Evolutionary conservation across 2,888 invertebrate genomes (phyloP).

Genomic region (Ormyrus thymus): DNA sequence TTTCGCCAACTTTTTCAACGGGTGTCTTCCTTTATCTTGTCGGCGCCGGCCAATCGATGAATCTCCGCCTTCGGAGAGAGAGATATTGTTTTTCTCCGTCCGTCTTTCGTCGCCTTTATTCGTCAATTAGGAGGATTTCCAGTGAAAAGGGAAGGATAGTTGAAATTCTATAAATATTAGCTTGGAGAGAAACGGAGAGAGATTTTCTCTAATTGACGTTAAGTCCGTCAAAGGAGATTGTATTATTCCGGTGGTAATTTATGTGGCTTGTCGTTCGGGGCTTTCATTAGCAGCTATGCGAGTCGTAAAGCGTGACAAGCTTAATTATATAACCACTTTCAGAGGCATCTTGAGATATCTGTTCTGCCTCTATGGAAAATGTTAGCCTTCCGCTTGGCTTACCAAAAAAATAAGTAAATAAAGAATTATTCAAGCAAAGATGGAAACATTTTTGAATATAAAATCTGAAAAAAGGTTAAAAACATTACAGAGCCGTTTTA

Average conservation of each 20-base stretch:
- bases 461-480: too few species aligned
- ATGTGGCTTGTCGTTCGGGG: constrained; percentile 1
- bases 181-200: background rate
- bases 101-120: background rate
- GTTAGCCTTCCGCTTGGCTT: too few species aligned
- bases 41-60: constrained; percentile 21
- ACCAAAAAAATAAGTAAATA: too few species aligned
- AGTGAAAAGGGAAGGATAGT: background rate
- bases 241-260: constrained; percentile 12
- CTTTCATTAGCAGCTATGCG: background rate
- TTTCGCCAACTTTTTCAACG: background rate
- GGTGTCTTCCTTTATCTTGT: background rate
- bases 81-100: constrained; percentile 11
- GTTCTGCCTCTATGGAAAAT: too few species aligned
- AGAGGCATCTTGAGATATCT: too few species aligned
- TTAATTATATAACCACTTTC: too few species aligned
- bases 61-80: background rate
- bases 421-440: too few species aligned
- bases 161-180: constrained; percentile 25
- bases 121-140: constrained; percentile 23
- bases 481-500: too few species aligned
- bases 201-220: constrained; percentile 9
- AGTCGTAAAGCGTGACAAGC: background rate
- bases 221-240: constrained; percentile 22
- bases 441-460: too few species aligned